A percentile compares a stretch with the other conserved stretches of the same genome.
phyloP scores from a whole-genome alignment of 2,888 invertebrate genomes.

The Acleris cristana region DNA sequence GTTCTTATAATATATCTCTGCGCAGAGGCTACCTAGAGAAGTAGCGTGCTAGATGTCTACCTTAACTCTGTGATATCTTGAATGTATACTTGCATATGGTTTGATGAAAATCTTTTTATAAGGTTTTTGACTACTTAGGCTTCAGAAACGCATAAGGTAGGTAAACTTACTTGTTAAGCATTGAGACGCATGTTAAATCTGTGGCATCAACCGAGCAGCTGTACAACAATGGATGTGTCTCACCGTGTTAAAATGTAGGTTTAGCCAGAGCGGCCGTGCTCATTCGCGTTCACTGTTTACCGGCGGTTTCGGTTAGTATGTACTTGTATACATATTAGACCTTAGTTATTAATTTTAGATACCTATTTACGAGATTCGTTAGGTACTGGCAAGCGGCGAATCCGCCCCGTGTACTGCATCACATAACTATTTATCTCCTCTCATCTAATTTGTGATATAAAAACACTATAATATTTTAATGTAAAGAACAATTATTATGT shows the following conservation, averaged over 20 bases:
- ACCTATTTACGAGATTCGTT: conserved; percentile 23
- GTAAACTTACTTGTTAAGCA: no score
- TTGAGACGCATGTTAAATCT: no score
- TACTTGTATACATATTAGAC: conserved; percentile 50
- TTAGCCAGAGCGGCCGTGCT: conserved; percentile 3
- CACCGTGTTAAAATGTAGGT: no score
- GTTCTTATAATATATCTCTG: neutral
- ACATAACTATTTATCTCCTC: conserved; percentile 43
- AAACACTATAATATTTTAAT: conserved; percentile 44
- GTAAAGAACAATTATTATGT: conserved; percentile 51
- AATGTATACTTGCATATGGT: no score
- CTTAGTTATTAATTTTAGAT: conserved; percentile 44
- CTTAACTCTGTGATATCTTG: no score
- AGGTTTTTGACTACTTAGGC: no score
- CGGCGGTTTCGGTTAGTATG: conserved; percentile 69
- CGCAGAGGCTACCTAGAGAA: no score
- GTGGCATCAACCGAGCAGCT: no score
- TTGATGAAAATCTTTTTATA: no score
- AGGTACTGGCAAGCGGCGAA: conserved; percentile 49
- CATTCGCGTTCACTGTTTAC: conserved; percentile 31
- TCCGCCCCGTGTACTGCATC: conserved; percentile 61
- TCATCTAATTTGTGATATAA: conserved; percentile 55
- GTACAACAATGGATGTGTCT: no score
- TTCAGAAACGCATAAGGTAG: no score
- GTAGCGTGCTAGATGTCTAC: no score